phyloP scores from a whole-genome alignment of 2,797 vertebrate species.

The Eulemur mongoz region DNA sequence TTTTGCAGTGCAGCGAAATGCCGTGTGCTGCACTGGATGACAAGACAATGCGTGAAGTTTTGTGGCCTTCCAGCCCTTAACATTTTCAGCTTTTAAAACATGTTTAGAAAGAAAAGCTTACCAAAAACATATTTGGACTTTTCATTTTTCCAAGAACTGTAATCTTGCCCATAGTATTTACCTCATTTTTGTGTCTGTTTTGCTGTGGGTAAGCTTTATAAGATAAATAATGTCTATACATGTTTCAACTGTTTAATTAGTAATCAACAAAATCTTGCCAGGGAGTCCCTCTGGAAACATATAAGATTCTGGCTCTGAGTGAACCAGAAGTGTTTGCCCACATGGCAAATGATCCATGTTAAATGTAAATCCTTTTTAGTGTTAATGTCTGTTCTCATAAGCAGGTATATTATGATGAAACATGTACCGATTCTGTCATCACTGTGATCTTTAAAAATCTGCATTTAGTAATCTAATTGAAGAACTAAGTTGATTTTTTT shows the following conservation, averaged over 20 bases:
- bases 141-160: constrained; percentile 46
- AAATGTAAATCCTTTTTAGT: constrained; percentile 49
- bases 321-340: constrained; percentile 58
- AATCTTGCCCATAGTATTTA: constrained; percentile 65
- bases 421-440: constrained; percentile 34
- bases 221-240: neutral
- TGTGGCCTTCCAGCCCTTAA: constrained; percentile 40
- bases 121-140: constrained; percentile 44
- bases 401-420: neutral
- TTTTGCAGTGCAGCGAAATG: neutral
- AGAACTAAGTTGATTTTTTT: constrained; percentile 69
- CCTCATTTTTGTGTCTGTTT: constrained; percentile 65
- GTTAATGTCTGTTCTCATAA: constrained; percentile 61
- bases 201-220: constrained; percentile 54
- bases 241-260: constrained; percentile 22
- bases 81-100: constrained; percentile 47
- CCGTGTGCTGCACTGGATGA: neutral
- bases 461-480: constrained; percentile 62
- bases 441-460: constrained; percentile 65
- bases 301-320: constrained; percentile 11
- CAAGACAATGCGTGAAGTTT: neutral
- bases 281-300: neutral
- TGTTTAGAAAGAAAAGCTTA: constrained; percentile 45
- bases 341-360: constrained; percentile 39
- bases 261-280: constrained; percentile 37